phyloP scores from a whole-genome alignment of 2,888 invertebrate genomes.

The Lamellibrachia columna region DNA sequence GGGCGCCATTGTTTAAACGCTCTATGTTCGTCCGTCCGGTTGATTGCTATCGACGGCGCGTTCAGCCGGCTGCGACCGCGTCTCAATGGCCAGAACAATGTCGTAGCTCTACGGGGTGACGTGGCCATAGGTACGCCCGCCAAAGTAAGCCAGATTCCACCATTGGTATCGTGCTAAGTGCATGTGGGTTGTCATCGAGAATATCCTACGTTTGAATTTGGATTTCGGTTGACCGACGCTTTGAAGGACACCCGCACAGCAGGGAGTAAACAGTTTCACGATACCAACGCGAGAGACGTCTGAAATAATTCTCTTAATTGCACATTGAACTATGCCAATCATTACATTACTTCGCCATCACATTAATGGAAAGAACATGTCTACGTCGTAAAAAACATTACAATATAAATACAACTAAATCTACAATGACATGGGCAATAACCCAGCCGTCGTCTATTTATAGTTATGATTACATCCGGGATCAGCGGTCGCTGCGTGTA shows the following conservation, averaged over 20 bases:
- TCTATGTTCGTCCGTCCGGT: background rate
- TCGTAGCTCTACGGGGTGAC: background rate
- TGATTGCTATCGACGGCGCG: background rate
- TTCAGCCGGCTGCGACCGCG: background rate
- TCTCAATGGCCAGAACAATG: background rate
- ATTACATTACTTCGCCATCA: background rate
- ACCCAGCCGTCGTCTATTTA: background rate
- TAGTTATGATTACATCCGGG: background rate
- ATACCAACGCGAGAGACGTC: background rate
- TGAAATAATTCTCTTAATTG: background rate
- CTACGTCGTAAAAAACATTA: no score
- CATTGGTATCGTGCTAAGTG: background rate
- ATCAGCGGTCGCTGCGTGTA: background rate
- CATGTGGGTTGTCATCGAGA: background rate
- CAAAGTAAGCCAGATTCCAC: background rate
- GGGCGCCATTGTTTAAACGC: background rate
- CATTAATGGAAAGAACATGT: background rate
- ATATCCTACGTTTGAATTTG: slow-evolving; percentile 2
- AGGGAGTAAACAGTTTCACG: background rate
- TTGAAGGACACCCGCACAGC: background rate
- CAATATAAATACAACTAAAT: no score
- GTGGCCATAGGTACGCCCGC: background rate
- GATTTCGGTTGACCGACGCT: background rate
- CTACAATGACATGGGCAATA: background rate
- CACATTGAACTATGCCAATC: background rate